Conservation (phyloP, 2,797 vertebrate genomes). For the Channa striata region DNA sequence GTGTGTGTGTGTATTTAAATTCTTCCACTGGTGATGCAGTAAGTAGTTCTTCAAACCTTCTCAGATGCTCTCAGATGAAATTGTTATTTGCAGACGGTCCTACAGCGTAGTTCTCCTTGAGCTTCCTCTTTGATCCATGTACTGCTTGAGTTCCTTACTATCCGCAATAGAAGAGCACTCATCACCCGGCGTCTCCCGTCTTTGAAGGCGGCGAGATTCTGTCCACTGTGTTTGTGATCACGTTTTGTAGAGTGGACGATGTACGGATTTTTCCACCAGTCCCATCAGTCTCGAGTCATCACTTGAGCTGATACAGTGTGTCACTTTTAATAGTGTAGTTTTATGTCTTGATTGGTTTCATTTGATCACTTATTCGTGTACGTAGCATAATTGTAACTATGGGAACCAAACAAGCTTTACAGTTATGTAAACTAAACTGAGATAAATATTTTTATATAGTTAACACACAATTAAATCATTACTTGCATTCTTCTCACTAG, state of each 20-base stretch:
- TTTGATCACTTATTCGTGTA: constrained; percentile 73
- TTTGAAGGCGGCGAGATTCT: constrained; percentile 30
- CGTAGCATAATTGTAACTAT: constrained; percentile 76
- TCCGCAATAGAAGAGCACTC: constrained; percentile 29
- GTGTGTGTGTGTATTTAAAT: too few relatives aligned
- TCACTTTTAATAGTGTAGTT: constrained; percentile 56
- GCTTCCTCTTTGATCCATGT: constrained; percentile 67
- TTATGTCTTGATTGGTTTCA: constrained; percentile 64
- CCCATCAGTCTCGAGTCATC: constrained; percentile 39
- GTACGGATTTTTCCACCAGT: constrained; percentile 37
- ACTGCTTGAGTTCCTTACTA: constrained; percentile 38
- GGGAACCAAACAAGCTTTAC: constrained; percentile 84
- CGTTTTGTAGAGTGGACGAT: constrained; percentile 11
- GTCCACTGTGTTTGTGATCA: constrained; percentile 28
- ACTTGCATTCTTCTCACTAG: constrained; percentile 87
- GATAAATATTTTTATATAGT: constrained; percentile 89
- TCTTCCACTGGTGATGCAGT: constrained; percentile 34
- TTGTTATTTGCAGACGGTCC: constrained; percentile 55
- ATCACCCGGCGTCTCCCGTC: constrained; percentile 28
- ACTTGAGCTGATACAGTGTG: constrained; percentile 36
- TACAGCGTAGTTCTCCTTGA: constrained; percentile 53
- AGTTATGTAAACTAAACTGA: constrained; percentile 80
- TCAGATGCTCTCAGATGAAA: constrained; percentile 46
- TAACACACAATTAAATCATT: constrained; percentile 84
- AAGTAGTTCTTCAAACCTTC: constrained; percentile 37